Evolutionary conservation across 2,113 vertebrate species (phyloP).

Genomic region (Pogona vitticeps): DNA sequence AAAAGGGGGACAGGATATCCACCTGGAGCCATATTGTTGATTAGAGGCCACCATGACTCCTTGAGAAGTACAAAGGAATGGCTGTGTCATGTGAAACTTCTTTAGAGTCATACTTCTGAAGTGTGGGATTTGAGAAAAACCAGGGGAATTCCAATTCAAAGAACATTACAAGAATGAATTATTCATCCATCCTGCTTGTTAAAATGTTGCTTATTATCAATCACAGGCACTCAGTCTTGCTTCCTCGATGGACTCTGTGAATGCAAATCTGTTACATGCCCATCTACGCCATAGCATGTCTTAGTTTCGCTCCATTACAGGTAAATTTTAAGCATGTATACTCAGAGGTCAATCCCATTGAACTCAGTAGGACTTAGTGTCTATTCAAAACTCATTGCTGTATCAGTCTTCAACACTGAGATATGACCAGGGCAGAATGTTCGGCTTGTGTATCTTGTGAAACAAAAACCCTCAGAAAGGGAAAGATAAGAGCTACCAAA

Average conservation of each 20-base stretch:
- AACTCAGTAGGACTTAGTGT: neutral
- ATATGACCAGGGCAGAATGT: neutral
- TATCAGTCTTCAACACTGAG: neutral
- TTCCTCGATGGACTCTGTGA: slow-evolving; percentile 35
- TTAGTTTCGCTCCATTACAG: neutral
- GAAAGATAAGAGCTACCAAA: neutral
- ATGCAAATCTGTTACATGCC: neutral
- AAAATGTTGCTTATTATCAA: slow-evolving; percentile 42
- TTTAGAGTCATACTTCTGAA: slow-evolving; percentile 49
- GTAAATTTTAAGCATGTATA: neutral
- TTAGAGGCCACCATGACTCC: slow-evolving; percentile 58
- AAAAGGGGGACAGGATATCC: slow-evolving; percentile 46
- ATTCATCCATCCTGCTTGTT: slow-evolving; percentile 45
- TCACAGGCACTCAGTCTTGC: slow-evolving; percentile 32
- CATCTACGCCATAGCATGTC: neutral
- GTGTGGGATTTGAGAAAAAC: slow-evolving; percentile 44
- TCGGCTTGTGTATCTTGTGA: neutral
- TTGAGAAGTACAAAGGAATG: slow-evolving; percentile 59
- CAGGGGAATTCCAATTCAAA: slow-evolving; percentile 8
- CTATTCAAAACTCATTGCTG: neutral
- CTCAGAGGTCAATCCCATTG: neutral
- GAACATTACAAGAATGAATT: slow-evolving; percentile 45
- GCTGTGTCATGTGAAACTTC: slow-evolving; percentile 47
- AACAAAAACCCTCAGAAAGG: neutral
- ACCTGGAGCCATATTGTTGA: slow-evolving; percentile 52